Evolutionary conservation across 2,797 vertebrate genomes (phyloP), one percentile per base, ranked within the genome.

Genomic region (Pogonophryne albipinna): DNA sequence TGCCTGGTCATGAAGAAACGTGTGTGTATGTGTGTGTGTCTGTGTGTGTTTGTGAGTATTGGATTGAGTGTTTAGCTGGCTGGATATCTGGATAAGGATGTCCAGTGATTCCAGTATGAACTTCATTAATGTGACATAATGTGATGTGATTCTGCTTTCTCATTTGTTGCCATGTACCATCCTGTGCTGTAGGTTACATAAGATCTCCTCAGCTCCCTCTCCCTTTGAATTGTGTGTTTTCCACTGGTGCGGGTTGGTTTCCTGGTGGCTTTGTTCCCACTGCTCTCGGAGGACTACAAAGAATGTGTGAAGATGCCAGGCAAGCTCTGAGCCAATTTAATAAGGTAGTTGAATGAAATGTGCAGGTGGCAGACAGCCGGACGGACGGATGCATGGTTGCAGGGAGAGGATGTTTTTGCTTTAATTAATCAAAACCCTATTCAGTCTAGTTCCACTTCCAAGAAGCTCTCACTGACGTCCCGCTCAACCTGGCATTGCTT

Each of bases 361-460:
- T 3, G 52, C 84, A 89, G 88, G 89, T 88, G 88, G 84, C 84
- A 61, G 71, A 51, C 27, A 5, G 61, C 65, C 63, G 45, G 58
- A 55, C 72, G 27, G 73, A 59, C 45, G 66, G 77, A 85, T 74
- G 66, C 67, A 57, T 15, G 41, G 52, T 23, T 34, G 56, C 3
- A 17, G 42, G 45, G 47, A 80, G 76, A 65, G 78, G 80, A 83
- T 85, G 76, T 90, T 83, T 87, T 89, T 81, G 60, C 85, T 84
- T 71, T 56, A 84, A 87, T 87, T 84, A 83, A 90, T 88, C 57
- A 74, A 86, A 84, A 76, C 84, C 82, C 80, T 56, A 75, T 87
- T 91, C 84, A 85, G 58, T 34, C 15, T 20, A 20, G 80, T 80
- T 86, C 72, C 75, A 72, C 67, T 78, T 85, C 49, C 74, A 82